A percentile compares a stretch with the other conserved stretches of the same genome.
Evolutionary conservation across 1,140 invertebrate species (phyloP).

Genomic region (Cyclargus thomasi): DNA sequence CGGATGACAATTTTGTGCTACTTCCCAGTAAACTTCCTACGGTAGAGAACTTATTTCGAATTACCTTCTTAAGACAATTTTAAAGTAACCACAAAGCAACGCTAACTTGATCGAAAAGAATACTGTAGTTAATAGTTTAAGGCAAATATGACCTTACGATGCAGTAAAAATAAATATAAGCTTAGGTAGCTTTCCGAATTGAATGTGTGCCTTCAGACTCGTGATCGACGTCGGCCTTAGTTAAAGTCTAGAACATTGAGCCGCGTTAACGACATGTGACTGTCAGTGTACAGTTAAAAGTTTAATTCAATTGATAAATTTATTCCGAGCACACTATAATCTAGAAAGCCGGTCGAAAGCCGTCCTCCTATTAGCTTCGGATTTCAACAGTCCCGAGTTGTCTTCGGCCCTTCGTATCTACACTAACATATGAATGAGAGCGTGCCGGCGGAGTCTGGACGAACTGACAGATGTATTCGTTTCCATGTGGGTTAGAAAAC

Average conservation of each 20-base stretch:
- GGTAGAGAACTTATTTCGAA: no score
- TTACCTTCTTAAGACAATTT: no score
- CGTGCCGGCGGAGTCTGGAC: slow-evolving; percentile 37
- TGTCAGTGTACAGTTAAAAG: slow-evolving; percentile 1
- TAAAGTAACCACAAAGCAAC: no score
- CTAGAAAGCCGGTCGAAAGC: slow-evolving; percentile 38
- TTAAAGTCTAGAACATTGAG: background rate
- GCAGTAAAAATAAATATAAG: no score
- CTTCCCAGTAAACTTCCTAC: no score
- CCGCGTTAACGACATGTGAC: background rate
- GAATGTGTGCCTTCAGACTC: no score
- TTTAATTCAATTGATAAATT: slow-evolving; percentile 17
- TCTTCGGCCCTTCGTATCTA: slow-evolving; percentile 36
- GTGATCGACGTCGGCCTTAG: background rate
- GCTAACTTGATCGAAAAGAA: no score
- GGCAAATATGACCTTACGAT: no score
- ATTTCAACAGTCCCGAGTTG: slow-evolving; percentile 41
- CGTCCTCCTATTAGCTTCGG: slow-evolving; percentile 45
- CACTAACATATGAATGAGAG: slow-evolving; percentile 51
- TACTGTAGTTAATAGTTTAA: no score
- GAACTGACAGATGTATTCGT: slow-evolving; percentile 51
- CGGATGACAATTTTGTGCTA: no score
- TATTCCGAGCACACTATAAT: slow-evolving; percentile 35
- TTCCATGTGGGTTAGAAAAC: slow-evolving; percentile 45
- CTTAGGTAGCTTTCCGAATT: no score